Conservation (phyloP, 1,140 invertebrate genomes). For the Matsumurasca onukii region DNA sequence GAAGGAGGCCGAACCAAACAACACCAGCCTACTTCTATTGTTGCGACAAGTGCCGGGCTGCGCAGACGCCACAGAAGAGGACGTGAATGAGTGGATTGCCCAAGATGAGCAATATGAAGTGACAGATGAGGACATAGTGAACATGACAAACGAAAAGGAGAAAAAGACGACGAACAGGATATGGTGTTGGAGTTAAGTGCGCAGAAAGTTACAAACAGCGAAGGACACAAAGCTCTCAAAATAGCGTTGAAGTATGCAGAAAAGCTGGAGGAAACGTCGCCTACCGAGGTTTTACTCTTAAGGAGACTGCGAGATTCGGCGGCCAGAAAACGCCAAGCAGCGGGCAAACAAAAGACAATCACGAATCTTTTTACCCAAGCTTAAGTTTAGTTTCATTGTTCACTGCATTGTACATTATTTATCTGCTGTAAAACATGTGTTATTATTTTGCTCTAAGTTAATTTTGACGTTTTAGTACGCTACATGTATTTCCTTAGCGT, state of each 20-base stretch:
- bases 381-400: conserved; percentile 7
- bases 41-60: conserved; percentile 3
- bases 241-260: conserved; percentile 13
- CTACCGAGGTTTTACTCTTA: conserved; percentile 18
- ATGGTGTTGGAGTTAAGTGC: neutral
- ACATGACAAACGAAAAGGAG: conserved; percentile 4
- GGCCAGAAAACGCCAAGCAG: conserved; percentile 18
- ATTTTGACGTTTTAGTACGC: neutral
- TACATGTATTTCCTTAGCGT: no score
- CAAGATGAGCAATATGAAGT: conserved; percentile 20
- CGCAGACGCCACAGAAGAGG: no score
- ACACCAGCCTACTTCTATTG: conserved; percentile 11
- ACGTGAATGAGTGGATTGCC: neutral
- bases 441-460: conserved; percentile 5
- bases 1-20: neutral
- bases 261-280: conserved; percentile 8
- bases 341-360: conserved; percentile 22
- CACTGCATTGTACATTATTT: neutral
- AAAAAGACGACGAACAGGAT: conserved; percentile 12
- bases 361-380: conserved; percentile 4
- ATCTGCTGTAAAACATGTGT: conserved; percentile 4
- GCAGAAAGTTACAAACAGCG: neutral
- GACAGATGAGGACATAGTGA: conserved; percentile 16
- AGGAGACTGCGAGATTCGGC: conserved; percentile 12
- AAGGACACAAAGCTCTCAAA: conserved; percentile 18